Evolutionary conservation across 1,140 invertebrate species (phyloP).

Genomic region (Trichonephila inaurata): DNA sequence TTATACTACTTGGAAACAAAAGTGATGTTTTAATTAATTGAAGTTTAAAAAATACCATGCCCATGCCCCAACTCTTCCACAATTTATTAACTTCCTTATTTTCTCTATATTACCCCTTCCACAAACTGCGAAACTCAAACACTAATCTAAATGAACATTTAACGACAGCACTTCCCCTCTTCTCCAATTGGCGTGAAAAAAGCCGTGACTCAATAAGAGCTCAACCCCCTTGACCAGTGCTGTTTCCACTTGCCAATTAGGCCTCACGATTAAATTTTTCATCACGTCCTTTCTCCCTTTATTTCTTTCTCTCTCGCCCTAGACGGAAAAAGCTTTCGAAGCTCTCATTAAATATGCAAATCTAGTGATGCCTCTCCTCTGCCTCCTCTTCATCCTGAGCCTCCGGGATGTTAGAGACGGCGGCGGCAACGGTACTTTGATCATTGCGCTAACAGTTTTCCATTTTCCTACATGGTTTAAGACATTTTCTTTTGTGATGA

Average conservation of each 20-base stretch:
- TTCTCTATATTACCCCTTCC: no score
- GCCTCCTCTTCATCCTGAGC: not conserved
- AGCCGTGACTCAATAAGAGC: slow-evolving; percentile 17
- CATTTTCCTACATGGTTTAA: slow-evolving; percentile 76
- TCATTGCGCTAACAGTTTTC: slow-evolving; percentile 75
- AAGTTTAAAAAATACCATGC: no score
- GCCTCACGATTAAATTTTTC: slow-evolving; percentile 71
- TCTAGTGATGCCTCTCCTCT: slow-evolving; percentile 71
- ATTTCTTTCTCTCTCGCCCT: slow-evolving; percentile 31
- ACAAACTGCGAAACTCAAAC: not conserved
- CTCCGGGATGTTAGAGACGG: slow-evolving; percentile 4
- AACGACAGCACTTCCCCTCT: not conserved
- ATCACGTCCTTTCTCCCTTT: slow-evolving; percentile 62
- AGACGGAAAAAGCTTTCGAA: slow-evolving; percentile 60
- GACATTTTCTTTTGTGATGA: slow-evolving; percentile 74
- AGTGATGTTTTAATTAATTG: no score
- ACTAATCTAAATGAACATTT: not conserved
- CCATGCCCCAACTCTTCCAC: no score
- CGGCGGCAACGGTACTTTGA: slow-evolving; percentile 69
- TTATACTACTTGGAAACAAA: no score
- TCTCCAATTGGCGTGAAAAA: slow-evolving; percentile 9
- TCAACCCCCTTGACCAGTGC: slow-evolving; percentile 37
- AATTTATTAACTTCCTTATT: no score
- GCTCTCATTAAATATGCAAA: slow-evolving; percentile 76
- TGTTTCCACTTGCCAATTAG: slow-evolving; percentile 72